Evolutionary conservation across 1,140 invertebrate genomes (phyloP), one percentile per base, ranked within the genome.

Genomic region (Cyclina sinensis): DNA sequence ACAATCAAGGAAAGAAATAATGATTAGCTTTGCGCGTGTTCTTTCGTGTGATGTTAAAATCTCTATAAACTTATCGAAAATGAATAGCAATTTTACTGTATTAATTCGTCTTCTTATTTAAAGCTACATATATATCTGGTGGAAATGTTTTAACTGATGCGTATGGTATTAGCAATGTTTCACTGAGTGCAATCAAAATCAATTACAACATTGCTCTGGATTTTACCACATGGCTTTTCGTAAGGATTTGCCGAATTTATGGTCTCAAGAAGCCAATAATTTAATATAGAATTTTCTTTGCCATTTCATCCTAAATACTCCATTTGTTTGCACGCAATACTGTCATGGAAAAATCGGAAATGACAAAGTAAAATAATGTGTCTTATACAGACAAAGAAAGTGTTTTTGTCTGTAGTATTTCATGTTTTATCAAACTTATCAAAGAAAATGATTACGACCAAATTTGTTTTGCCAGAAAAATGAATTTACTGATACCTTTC

Each of bases 301-400:
- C 30, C 21, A 80, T 37, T 80, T 18, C 51, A 59, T 35, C 24
- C 48, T 14, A 59, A 51, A 62, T 51, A 35, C 27, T 80, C 27
- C 18, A 80, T 80, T 57, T 80, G 78, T 80, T 59, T 80, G 51
- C 78, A 80, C 51, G 78, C 78, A 80, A 48, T 0, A n/a, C 32
- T 39, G 35, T 80, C 51, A 57, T 32, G 7, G 78, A 62, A 57
- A 51, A 80, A 80, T 80, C 24, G 14, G 7, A 32, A n/a, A 12
- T 30, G 32, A 16, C 46, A 27, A 35, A 51, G 51, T 16, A 59
- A 30, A 39, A 46, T 65, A 57, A 80, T 24, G 57, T 16, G 59
- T 7, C 39, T 80, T 5, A 59, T 59, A 59, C 9, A 37, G 27
- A 3, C 43, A n/a, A 5, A 7, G 57, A 57, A 80, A 80, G 21